Evolutionary conservation across 2,888 invertebrate species (phyloP).

Genomic region (Zele albiditarsus): DNA sequence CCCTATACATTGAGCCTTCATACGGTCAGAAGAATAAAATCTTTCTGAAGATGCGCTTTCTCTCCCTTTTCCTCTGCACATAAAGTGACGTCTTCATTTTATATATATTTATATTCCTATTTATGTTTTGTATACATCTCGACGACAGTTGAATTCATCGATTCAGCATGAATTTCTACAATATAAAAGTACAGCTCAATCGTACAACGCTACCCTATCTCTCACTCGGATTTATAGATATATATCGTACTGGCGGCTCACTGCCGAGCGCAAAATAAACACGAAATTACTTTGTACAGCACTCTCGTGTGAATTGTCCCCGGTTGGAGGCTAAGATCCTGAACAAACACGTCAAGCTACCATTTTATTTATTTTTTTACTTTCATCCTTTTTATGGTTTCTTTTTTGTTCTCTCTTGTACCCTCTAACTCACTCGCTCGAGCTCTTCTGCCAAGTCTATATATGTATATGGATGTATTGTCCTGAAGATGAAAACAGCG

Average conservation of each 20-base stretch:
- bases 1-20: background rate
- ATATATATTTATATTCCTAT: background rate
- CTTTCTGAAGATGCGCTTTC: background rate
- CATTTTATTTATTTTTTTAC: constrained; percentile 45
- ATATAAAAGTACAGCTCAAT: background rate
- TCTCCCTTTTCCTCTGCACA: background rate
- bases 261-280: constrained; percentile 54
- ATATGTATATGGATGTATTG: background rate
- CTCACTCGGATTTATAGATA: constrained; percentile 2
- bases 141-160: constrained; percentile 25
- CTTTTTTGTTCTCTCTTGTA: background rate
- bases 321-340: constrained; percentile 50
- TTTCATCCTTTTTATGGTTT: constrained; percentile 22
- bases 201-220: background rate
- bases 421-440: constrained; percentile 13
- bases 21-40: background rate
- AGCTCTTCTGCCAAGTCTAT: constrained; percentile 12
- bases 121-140: constrained; percentile 1
- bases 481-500: constrained; percentile 44
- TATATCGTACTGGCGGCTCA: constrained; percentile 46
- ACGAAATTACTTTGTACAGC: constrained; percentile 56
- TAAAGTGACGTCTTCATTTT: background rate
- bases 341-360: constrained; percentile 50
- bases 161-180: constrained; percentile 19
- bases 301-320: constrained; percentile 51